Conservation (phyloP, 2,888 invertebrate species). For the Melanophora roralis region DNA sequence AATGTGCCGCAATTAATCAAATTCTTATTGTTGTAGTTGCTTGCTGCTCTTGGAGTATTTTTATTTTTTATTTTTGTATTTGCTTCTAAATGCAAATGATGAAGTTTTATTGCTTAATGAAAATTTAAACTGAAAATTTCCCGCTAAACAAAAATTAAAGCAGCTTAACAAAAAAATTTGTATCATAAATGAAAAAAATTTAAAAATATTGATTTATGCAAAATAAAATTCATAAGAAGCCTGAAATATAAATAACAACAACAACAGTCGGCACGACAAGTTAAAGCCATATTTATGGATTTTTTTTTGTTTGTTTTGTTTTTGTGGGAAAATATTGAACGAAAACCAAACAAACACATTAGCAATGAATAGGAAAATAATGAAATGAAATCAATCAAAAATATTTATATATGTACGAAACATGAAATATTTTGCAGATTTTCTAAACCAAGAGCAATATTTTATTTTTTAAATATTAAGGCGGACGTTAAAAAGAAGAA, state of each 20-base stretch:
- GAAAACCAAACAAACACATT: conserved; percentile 54
- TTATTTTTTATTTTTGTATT: not conserved
- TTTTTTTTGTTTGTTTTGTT: conserved; percentile 12
- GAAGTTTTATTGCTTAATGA: conserved; percentile 36
- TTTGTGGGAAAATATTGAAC: conserved; percentile 37
- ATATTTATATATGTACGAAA: not conserved
- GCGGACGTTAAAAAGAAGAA: too few species aligned
- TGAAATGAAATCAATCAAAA: conserved; percentile 61
- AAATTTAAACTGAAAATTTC: conserved; percentile 51
- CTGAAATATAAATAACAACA: conserved; percentile 4
- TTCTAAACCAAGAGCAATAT: too few species aligned
- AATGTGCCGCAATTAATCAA: conserved; percentile 63
- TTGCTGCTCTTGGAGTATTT: not conserved
- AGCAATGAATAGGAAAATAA: conserved; percentile 57
- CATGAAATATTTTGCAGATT: too few species aligned
- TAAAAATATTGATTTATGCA: conserved; percentile 58
- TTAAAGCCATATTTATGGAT: conserved; percentile 49
- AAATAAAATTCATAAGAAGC: conserved; percentile 40
- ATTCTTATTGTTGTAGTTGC: conserved; percentile 38
- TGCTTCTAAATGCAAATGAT: conserved; percentile 44
- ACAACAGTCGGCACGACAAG: not conserved
- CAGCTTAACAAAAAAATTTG: too few species aligned
- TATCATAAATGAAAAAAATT: conserved; percentile 25
- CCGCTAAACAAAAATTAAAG: conserved; percentile 33
- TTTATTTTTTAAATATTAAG: too few species aligned